A percentile compares a stretch with the other conserved stretches of the same genome.
phyloP scores from a whole-genome alignment of 2,113 vertebrate species.

The Coregonus clupeaformis region DNA sequence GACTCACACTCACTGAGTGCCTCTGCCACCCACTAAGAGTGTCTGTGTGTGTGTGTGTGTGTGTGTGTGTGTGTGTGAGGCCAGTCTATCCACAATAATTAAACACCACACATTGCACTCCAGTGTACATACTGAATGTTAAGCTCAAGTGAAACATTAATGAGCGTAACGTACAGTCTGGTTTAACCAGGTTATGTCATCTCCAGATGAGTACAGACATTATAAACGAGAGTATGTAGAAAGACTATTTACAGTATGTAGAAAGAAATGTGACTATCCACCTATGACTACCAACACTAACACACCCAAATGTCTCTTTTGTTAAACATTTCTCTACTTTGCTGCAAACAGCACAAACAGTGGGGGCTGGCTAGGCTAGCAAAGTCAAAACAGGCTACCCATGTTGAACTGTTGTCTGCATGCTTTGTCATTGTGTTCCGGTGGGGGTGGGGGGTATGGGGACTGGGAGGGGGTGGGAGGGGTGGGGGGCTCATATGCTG shows the following conservation, averaged over 20 bases:
- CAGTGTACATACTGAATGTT: no score
- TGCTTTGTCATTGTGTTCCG: not conserved
- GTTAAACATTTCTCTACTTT: not conserved
- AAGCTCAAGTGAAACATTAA: no score
- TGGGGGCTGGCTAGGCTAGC: not conserved
- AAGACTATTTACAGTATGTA: no score
- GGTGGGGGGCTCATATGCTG: conserved; percentile 21
- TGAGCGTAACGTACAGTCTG: no score
- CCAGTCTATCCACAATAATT: no score
- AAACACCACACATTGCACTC: no score
- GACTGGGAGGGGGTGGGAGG: not conserved
- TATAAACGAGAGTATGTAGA: no score
- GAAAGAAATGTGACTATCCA: no score
- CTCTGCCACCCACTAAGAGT: conserved; percentile 10
- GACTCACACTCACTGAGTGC: conserved; percentile 4
- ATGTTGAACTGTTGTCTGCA: not conserved
- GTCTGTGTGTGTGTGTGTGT: conserved; percentile 6
- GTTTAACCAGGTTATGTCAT: no score
- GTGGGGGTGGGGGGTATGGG: not conserved
- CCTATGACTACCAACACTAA: no score
- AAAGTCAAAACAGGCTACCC: not conserved
- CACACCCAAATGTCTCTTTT: no score
- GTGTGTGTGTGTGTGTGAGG: not conserved
- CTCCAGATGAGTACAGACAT: no score
- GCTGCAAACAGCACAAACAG: not conserved